Evolutionary conservation across 2,888 invertebrate genomes (phyloP).

Genomic region (Cylindroiulus punctatus): DNA sequence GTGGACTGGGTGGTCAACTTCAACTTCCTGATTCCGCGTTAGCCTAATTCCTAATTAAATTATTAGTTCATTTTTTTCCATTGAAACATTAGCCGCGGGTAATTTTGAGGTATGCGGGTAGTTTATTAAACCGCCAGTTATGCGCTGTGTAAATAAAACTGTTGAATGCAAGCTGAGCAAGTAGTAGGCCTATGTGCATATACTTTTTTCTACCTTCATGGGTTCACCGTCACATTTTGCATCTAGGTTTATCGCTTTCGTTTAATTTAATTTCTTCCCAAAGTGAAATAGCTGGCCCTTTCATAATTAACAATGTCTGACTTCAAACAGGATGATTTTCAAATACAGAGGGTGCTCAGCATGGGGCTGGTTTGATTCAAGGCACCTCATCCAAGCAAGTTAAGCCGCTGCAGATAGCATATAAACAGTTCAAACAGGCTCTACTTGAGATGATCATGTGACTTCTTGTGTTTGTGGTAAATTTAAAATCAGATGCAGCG

Average conservation of each 20-base stretch:
- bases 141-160: neutral
- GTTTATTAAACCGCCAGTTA: neutral
- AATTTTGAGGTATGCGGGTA: neutral
- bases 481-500: too few species aligned
- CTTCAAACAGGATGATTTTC: neutral
- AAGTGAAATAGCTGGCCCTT: neutral
- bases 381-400: too few species aligned
- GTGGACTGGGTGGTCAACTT: neutral
- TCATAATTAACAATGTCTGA: neutral
- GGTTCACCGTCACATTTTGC: neutral
- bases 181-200: neutral
- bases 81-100: neutral
- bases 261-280: constrained; percentile 1
- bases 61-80: neutral
- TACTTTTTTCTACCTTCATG: neutral
- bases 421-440: too few species aligned
- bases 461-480: too few species aligned
- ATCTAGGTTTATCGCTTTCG: constrained; percentile 27
- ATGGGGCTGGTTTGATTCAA: too few species aligned
- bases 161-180: neutral
- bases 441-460: too few species aligned
- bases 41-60: neutral
- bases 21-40: neutral
- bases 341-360: too few species aligned
- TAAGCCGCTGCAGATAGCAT: too few species aligned